These are phyloP conservation scores for Myiotriccus ornatus DNA, from an alignment of 2,797 vertebrate genomes.

Conservation along the genomic window DNA sequence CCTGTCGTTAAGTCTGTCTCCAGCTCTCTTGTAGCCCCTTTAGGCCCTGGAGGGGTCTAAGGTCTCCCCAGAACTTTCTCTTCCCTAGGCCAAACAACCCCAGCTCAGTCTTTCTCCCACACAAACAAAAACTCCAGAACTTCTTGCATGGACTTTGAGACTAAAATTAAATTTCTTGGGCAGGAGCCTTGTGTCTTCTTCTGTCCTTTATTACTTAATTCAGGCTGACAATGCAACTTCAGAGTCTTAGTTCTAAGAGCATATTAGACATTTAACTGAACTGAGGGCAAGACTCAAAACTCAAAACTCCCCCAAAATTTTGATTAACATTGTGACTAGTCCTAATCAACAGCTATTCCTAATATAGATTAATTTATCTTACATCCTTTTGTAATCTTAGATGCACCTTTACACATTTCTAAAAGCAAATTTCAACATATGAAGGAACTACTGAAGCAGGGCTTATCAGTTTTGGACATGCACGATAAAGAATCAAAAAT, in stretches of 20 bases:
- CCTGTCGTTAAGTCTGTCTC: not conserved
- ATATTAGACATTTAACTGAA: not conserved
- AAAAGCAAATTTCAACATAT: not conserved
- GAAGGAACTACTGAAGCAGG: not conserved
- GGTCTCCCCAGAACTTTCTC: not conserved
- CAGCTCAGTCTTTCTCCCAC: not conserved
- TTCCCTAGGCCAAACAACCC: not conserved
- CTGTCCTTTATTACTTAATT: not conserved
- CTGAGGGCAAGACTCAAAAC: not conserved
- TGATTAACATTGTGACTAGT: not conserved
- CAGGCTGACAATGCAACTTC: not conserved
- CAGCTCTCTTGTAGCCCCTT: not conserved
- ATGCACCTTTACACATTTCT: not conserved
- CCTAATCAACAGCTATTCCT: not conserved
- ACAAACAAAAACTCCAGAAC: not conserved
- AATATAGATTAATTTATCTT: not conserved
- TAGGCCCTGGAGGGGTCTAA: not conserved
- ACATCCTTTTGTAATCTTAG: not conserved
- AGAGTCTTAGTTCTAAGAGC: not conserved
- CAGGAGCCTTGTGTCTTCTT: not conserved
- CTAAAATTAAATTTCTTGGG: not conserved
- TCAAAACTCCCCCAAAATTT: not conserved
- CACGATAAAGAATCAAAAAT: not conserved
- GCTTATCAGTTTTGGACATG: constrained; percentile 6
- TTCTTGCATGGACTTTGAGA: not conserved